A percentile compares a stretch with the other conserved stretches of the same genome.
Conservation (phyloP, 1,140 invertebrate genomes). For the Theocolax elegans region DNA sequence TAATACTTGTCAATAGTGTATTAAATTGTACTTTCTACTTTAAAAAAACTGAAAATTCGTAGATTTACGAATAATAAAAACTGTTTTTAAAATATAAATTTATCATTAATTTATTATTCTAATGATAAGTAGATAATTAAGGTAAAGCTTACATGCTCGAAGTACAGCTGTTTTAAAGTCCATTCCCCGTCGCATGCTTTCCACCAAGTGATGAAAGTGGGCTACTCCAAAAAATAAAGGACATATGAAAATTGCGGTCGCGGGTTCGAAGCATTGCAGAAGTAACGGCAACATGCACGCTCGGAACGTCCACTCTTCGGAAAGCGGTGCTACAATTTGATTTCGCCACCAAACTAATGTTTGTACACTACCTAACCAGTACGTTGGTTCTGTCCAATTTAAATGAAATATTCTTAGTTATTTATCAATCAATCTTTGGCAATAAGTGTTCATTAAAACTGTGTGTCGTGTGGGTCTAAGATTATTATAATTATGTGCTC, state of each 20-base stretch:
- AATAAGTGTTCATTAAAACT: no score
- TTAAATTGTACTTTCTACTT: no score
- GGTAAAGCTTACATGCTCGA: slow-evolving; percentile 73
- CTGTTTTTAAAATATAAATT: no score
- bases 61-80: no score
- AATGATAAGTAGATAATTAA: neutral
- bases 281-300: slow-evolving; percentile 94
- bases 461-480: no score
- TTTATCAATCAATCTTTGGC: no score
- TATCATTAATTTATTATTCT: no score
- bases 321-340: slow-evolving; percentile 89
- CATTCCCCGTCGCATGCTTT: slow-evolving; percentile 79
- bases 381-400: slow-evolving; percentile 73
- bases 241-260: slow-evolving; percentile 83
- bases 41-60: no score
- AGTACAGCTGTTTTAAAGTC: slow-evolving; percentile 75
- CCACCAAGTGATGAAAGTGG: slow-evolving; percentile 92
- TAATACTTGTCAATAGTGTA: no score
- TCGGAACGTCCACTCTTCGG: slow-evolving; percentile 94
- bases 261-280: slow-evolving; percentile 82
- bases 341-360: slow-evolving; percentile 90
- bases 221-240: slow-evolving; percentile 94
- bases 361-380: slow-evolving; percentile 78
- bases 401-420: neutral
- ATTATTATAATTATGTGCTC: no score